Evolutionary conservation across 2,113 vertebrate species (phyloP), one percentile per base, ranked within the genome.

Genomic region (Laticauda colubrina): DNA sequence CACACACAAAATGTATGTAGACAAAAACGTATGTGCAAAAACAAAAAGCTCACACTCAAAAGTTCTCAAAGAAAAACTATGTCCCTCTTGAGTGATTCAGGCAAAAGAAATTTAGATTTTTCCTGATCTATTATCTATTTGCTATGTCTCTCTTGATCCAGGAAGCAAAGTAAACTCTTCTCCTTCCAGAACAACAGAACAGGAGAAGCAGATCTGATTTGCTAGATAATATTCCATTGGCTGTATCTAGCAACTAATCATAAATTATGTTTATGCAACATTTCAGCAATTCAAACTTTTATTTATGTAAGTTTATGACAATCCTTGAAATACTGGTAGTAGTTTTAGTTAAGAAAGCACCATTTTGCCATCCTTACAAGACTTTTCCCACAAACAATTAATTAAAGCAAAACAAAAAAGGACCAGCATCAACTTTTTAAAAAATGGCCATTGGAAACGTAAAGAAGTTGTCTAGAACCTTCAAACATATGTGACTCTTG

Each of bases 11-110:
- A 45, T 0, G 45, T 45, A 45, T 45, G 45, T 45, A 45, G 4
- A 45, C 45, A 45, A 45, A 86, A 12, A 75, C 10, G 48, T 21
- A 56, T 86, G 39, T 43, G 53, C 24, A 90, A n/a, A 90, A 59
- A 34, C 69, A 90, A 86, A 90, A 81, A 93, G 85, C 75, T 90
- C 45, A 85, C 59, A 93, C 55, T 90, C 45, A 93, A 90, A 90
- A 81, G 55, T 64, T 54, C 45, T 93, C 75, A 93, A 59, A 90
- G 88, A 39, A 34, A 26, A 93, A 55, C 10, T 45, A 61, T 51
- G 2, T 12, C n/a, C 61, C 55, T 64, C 88, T 48, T 43, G 75
- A 56, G 88, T 86, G 88, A 93, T 43, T 61, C 45, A 86, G 75
- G 45, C 88, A 89, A 86, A 51, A 81, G 56, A 48, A 53, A 21